Evolutionary conservation across 92 coral and sea anemone genomes (phyloP).

Genomic region (Metridium senile): DNA sequence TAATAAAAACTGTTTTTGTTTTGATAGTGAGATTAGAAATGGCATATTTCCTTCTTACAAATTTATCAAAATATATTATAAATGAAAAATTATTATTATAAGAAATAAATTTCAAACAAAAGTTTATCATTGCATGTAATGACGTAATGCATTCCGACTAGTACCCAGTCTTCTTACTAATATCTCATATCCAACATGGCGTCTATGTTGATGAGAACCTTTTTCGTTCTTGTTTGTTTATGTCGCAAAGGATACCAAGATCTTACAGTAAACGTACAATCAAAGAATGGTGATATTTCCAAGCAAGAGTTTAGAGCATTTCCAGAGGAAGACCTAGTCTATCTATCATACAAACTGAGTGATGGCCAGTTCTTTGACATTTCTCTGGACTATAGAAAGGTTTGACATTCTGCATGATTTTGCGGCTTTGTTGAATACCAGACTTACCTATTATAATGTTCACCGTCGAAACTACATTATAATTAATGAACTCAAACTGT

Average conservation of each 20-base stretch:
- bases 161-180: slow-evolving; percentile 3
- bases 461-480: too few relatives aligned
- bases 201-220: slow-evolving; percentile 13
- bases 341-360: slow-evolving; percentile 59
- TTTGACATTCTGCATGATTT: slow-evolving; percentile 17
- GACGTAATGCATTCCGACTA: slow-evolving; percentile 3
- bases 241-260: slow-evolving; percentile 38
- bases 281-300: slow-evolving; percentile 78
- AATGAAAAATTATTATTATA: too few relatives aligned
- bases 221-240: slow-evolving; percentile 20
- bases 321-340: slow-evolving; percentile 82
- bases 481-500: too few relatives aligned
- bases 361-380: slow-evolving; percentile 66
- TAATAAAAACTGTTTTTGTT: too few relatives aligned
- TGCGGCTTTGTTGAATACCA: neutral
- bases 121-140: neutral
- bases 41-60: too few relatives aligned
- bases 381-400: slow-evolving; percentile 87
- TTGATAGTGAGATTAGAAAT: too few relatives aligned
- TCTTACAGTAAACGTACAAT: slow-evolving; percentile 86
- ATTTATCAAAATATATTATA: too few relatives aligned
- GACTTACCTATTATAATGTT: too few relatives aligned
- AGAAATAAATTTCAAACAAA: too few relatives aligned
- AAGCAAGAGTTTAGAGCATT: slow-evolving; percentile 75
- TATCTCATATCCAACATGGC: slow-evolving; percentile 22